Evolutionary conservation across 2,888 invertebrate genomes (phyloP).

Genomic region (Zele albiditarsus): DNA sequence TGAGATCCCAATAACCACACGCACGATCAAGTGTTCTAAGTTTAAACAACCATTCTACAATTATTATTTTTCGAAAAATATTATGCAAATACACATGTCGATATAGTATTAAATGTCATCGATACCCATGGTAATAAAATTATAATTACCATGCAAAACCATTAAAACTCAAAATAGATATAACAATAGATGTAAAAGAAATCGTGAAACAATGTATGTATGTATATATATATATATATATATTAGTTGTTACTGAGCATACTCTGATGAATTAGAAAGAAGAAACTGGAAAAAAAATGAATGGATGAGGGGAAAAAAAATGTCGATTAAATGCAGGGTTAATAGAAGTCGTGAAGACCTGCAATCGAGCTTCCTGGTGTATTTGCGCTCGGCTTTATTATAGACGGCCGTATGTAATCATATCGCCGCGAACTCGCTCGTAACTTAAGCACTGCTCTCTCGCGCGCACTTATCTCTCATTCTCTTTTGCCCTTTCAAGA

Average conservation of each 20-base stretch:
- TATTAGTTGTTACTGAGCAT: background rate
- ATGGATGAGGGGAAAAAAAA: conserved; percentile 16
- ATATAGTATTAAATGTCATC: background rate
- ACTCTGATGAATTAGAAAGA: background rate
- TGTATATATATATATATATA: background rate
- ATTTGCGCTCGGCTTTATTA: conserved; percentile 40
- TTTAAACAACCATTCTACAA: background rate
- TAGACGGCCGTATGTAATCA: conserved; percentile 41
- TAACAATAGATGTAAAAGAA: too few relatives aligned
- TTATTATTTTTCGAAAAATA: background rate
- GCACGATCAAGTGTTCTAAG: background rate
- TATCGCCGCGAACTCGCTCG: conserved; percentile 41
- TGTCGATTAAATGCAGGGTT: conserved; percentile 39
- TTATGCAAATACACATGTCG: background rate
- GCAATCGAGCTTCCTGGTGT: conserved; percentile 45
- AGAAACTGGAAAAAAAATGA: conserved; percentile 7
- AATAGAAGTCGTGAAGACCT: conserved; percentile 43
- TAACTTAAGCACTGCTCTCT: conserved; percentile 42
- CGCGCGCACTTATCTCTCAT: conserved; percentile 41
- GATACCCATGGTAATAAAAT: too few relatives aligned
- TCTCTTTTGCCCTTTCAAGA: conserved; percentile 43
- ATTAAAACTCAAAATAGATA: too few relatives aligned
- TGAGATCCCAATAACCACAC: background rate
- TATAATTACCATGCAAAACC: too few relatives aligned
- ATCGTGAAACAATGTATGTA: background rate